Evolutionary conservation across 2,797 vertebrate genomes (phyloP).

Genomic region (Malacoctenus gilli): DNA sequence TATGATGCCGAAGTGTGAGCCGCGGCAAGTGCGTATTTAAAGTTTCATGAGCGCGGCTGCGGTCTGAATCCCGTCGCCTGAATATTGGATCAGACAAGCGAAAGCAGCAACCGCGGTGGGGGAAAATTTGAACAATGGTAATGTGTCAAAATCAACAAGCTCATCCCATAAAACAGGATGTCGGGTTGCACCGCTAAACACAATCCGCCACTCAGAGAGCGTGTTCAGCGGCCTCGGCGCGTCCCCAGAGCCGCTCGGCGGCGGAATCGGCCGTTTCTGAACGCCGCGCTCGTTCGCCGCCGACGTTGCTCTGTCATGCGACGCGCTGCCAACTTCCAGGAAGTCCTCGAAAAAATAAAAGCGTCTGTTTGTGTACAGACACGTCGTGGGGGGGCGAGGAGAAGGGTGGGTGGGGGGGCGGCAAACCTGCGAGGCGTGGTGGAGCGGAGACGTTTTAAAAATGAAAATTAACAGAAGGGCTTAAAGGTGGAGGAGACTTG

Average conservation of each 20-base stretch:
- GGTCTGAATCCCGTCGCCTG: constrained; percentile 32
- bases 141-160: constrained; percentile 58
- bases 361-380: constrained; percentile 26
- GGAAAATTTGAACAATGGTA: constrained; percentile 42
- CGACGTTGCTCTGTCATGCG: constrained; percentile 44
- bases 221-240: constrained; percentile 39
- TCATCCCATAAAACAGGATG: constrained; percentile 48
- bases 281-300: constrained; percentile 35
- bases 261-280: constrained; percentile 51
- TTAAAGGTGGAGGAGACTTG: constrained; percentile 7
- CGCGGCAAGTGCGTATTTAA: constrained; percentile 41
- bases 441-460: constrained; percentile 22
- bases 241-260: constrained; percentile 31
- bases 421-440: constrained; percentile 12
- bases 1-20: constrained; percentile 47
- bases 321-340: constrained; percentile 36
- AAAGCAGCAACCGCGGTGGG: constrained; percentile 42
- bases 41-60: constrained; percentile 44
- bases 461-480: constrained; percentile 24
- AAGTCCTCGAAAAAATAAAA: constrained; percentile 50
- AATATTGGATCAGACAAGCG: constrained; percentile 59
- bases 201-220: constrained; percentile 54
- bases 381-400: constrained; percentile 15
- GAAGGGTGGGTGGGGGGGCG: no score
- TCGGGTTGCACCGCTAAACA: constrained; percentile 56